Evolutionary conservation across 92 coral and sea anemone genomes (phyloP).

Genomic region (Epizoanthus ramosus): DNA sequence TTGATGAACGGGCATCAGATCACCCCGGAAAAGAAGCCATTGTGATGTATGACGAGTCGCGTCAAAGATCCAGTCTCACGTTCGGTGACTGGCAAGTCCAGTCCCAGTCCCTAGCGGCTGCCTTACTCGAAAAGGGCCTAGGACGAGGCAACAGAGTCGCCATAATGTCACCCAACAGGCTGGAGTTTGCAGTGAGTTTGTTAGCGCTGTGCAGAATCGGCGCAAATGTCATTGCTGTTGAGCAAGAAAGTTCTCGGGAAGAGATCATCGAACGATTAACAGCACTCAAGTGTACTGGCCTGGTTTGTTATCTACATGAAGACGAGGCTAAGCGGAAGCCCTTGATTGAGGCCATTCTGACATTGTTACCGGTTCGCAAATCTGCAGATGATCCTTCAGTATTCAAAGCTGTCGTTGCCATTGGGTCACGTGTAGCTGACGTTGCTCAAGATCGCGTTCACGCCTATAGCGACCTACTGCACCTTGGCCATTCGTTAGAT

Average conservation of each 20-base stretch:
- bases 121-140: conserved; percentile 42
- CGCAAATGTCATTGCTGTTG: conserved; percentile 13
- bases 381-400: not conserved
- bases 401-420: not conserved
- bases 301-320: not conserved
- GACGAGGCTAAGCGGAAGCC: not conserved
- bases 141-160: conserved; percentile 48
- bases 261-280: not conserved
- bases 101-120: conserved; percentile 49
- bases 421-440: not conserved
- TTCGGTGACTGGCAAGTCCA: conserved; percentile 3
- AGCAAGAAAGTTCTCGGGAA: not conserved
- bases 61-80: not conserved
- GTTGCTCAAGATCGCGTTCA: not conserved
- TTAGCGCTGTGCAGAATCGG: conserved; percentile 35
- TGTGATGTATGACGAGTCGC: conserved; percentile 5
- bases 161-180: conserved; percentile 37
- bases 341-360: not conserved
- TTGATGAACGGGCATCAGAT: not conserved
- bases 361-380: not conserved
- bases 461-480: not conserved
- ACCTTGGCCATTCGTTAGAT: not conserved
- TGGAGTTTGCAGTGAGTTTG: conserved; percentile 35
- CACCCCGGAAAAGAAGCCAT: conserved; percentile 20
- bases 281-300: not conserved